Evolutionary conservation across 1,140 invertebrate species (phyloP).

Genomic region (Melanaphis sacchari): DNA sequence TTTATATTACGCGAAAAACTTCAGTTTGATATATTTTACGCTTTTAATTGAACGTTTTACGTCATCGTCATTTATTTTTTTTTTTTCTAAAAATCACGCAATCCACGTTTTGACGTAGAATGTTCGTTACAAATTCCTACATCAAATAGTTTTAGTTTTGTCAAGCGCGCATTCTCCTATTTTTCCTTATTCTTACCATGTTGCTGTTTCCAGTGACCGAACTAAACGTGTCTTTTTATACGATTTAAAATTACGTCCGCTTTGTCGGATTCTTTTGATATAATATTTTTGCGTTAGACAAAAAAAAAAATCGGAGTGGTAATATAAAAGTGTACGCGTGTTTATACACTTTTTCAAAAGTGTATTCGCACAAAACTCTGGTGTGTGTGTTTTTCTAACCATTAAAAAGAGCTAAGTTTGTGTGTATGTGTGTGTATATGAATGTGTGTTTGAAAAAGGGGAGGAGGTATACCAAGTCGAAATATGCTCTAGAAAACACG

Average conservation of each 20-base stretch:
- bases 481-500: background rate
- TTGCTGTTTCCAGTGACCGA: slow-evolving; percentile 36
- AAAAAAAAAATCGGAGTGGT: slow-evolving; percentile 1
- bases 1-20: background rate
- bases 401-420: background rate
- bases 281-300: slow-evolving; percentile 25
- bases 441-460: no score
- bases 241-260: background rate
- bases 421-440: no score
- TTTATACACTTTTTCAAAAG: slow-evolving; percentile 1
- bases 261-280: slow-evolving; percentile 36
- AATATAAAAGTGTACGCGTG: background rate
- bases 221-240: slow-evolving; percentile 43
- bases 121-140: background rate
- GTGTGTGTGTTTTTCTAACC: background rate
- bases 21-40: background rate
- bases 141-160: background rate
- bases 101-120: background rate
- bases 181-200: background rate
- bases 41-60: background rate
- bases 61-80: background rate
- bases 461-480: no score
- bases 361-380: background rate
- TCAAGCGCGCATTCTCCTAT: background rate
- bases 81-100: background rate